A percentile compares a stretch with the other conserved stretches of the same genome.
These are phyloP conservation scores for Drosophila sproati DNA, from an alignment of 1,140 invertebrate genomes.

Conservation along the genomic window DNA sequence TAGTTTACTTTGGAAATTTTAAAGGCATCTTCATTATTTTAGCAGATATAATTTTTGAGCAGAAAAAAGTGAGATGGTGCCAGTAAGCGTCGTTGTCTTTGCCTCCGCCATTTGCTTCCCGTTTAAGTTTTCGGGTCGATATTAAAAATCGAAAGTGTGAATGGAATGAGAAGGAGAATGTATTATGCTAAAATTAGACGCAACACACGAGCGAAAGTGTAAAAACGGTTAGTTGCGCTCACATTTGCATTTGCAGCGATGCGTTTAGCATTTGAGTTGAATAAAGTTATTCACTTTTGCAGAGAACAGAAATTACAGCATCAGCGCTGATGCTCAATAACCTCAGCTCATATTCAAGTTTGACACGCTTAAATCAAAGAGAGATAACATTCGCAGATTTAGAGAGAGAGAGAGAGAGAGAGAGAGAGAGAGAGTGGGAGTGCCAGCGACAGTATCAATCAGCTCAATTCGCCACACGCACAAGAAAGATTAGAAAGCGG, in stretches of 20 bases:
- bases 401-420: too few species aligned
- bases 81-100: slow-evolving; percentile 15
- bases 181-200: slow-evolving; percentile 33
- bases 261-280: background rate
- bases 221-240: background rate
- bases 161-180: slow-evolving; percentile 31
- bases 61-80: too few species aligned
- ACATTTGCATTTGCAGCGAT: background rate
- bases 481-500: background rate
- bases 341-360: background rate
- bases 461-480: background rate
- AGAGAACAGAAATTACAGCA: background rate
- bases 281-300: background rate
- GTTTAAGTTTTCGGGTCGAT: slow-evolving; percentile 56
- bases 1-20: too few species aligned
- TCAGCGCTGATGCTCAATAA: too few species aligned
- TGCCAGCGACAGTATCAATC: too few species aligned
- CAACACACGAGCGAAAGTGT: slow-evolving; percentile 38
- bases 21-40: too few species aligned
- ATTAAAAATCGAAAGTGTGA: slow-evolving; percentile 80
- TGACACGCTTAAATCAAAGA: background rate
- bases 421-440: too few species aligned
- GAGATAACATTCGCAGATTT: too few species aligned
- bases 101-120: slow-evolving; percentile 22
- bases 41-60: too few species aligned